Percentiles rank a stretch among this genome's conserved stretches.
phyloP scores from a whole-genome alignment of 2,113 vertebrate genomes.

The Mustela nigripes region DNA sequence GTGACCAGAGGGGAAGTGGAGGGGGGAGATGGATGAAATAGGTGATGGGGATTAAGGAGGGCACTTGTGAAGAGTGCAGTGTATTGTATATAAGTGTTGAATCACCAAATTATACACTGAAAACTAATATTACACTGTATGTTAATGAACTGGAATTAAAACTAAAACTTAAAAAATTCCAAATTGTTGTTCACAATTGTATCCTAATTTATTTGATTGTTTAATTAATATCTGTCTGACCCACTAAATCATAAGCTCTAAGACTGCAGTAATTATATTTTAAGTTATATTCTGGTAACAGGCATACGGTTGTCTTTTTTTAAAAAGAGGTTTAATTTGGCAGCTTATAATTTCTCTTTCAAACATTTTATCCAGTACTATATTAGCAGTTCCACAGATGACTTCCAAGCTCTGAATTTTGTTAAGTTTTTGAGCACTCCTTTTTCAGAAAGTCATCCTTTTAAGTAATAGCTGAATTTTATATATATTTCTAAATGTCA shows the following conservation, averaged over 20 bases:
- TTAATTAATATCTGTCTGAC: not conserved
- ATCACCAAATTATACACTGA: not conserved
- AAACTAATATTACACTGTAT: not conserved
- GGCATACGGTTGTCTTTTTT: not conserved
- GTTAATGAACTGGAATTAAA: not conserved
- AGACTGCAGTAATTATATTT: constrained; percentile 29
- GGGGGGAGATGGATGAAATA: not conserved
- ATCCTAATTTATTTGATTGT: not conserved
- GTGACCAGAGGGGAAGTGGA: not conserved
- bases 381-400: not conserved
- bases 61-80: not conserved
- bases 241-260: not conserved
- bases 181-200: constrained; percentile 44
- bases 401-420: constrained; percentile 22
- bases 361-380: not conserved
- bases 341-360: constrained; percentile 2
- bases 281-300: constrained; percentile 31
- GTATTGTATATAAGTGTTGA: not conserved
- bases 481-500: not conserved
- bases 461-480: constrained; percentile 24
- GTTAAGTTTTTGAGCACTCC: not conserved
- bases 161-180: not conserved
- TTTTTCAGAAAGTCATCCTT: constrained; percentile 22
- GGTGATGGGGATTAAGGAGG: not conserved
- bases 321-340: not conserved